phyloP scores from a whole-genome alignment of 2,797 vertebrate species.

The Hydrophis major region DNA sequence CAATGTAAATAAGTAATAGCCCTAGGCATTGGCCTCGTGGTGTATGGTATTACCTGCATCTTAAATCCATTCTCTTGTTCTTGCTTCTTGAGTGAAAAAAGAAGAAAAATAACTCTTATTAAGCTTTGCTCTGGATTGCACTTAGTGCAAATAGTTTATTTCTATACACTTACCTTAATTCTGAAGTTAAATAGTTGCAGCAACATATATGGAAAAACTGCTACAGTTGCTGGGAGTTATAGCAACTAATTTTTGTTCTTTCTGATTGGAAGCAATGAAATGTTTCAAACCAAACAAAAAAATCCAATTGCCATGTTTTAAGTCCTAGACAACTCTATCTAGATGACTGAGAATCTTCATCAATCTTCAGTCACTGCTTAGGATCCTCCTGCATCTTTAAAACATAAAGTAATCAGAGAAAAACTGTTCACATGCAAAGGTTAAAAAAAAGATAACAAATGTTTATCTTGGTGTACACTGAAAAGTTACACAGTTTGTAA shows the following conservation, averaged over 20 bases:
- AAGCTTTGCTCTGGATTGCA: neutral
- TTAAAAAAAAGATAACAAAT: neutral
- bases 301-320: neutral
- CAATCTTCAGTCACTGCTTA: neutral
- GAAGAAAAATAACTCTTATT: neutral
- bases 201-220: neutral
- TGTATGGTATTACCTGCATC: neutral
- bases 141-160: neutral
- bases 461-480: neutral
- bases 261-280: neutral
- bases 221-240: neutral
- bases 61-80: neutral
- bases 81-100: neutral
- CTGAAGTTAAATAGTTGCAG: neutral
- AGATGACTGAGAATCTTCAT: neutral
- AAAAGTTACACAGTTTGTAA: neutral
- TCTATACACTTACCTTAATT: neutral
- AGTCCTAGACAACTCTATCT: neutral
- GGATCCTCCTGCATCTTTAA: neutral
- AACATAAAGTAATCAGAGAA: neutral
- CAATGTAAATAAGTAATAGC: neutral
- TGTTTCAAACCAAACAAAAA: neutral
- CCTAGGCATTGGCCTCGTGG: neutral
- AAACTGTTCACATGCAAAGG: neutral
- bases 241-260: neutral